Base-by-base conservation (phyloP, 2,113 vertebrate species). In the Thomomys bottae region DNA sequence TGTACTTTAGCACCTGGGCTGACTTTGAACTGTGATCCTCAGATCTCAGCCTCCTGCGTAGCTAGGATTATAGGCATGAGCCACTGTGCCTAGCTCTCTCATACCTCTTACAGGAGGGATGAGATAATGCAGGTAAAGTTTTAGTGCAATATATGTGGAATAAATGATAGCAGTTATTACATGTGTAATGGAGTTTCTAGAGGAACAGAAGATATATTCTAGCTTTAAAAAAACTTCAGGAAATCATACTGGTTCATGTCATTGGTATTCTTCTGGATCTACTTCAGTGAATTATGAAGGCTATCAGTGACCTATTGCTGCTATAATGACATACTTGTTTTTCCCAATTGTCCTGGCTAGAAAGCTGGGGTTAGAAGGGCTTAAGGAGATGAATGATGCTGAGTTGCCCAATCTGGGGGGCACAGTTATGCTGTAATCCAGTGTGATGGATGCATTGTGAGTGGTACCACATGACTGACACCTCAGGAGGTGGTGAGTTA, bases 141-240 rank as follows among this genome's bases (percentile, higher is more conserved):
- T 89, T 70, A 45, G 15, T 91, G 49, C 70, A 61, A 36, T 38
- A 49, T 79, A 61, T 28, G 38, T n/a, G 66, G 32, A 87, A 79
- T 86, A 91, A 95, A 92, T 87, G 45, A 63, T 63, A 78, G 42
- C 20, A 75, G 45, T 89, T 72, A 82, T 90, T 93, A 91, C 79
- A 94, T 91, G 38, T 80, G 28, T 68, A 91, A 94, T 68, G 45
- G 57, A 20, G 57, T 91, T 15, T 26, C 70, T 85, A 63, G 34
- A 94, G 24, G n/a, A 83, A 20, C 30, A 88, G 49, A 92, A 92
- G 72, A 61, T 64, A 32, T 7, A 70, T 77, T 90, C 79, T 89
- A 82, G 63, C 77, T 42, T 36, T 66, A 42, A 73, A 78, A 54
- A 83, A 42, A 85, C 15, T 87, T 84, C 21, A 54, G 63, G 24